Percentiles rank a stretch among this genome's conserved stretches.
Conservation (phyloP, 2,888 invertebrate genomes). For the Helobdella robusta region DNA sequence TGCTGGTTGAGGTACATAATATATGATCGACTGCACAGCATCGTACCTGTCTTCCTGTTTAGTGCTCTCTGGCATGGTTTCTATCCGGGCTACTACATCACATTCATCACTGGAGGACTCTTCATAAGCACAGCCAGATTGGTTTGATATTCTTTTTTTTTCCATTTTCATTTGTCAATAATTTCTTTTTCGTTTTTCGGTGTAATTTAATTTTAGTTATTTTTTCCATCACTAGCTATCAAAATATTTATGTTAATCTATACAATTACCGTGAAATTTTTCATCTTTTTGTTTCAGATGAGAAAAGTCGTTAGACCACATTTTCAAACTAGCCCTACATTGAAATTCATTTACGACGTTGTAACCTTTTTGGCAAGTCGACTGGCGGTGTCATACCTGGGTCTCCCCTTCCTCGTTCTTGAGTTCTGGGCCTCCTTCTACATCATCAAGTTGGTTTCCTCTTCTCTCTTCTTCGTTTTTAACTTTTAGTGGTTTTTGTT, state of each 20-base stretch:
- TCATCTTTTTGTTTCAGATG: slow-evolving; percentile 58
- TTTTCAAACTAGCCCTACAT: slow-evolving; percentile 53
- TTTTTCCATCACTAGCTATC: too few species aligned
- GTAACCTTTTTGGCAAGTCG: slow-evolving; percentile 72
- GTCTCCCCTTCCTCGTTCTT: slow-evolving; percentile 81
- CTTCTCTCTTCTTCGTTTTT: too few species aligned
- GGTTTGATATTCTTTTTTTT: slow-evolving; percentile 3
- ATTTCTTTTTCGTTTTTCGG: slow-evolving; percentile 2
- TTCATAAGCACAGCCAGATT: slow-evolving; percentile 27
- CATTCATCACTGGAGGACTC: slow-evolving; percentile 57
- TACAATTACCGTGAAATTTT: too few species aligned
- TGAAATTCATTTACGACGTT: slow-evolving; percentile 62
- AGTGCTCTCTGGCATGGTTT: slow-evolving; percentile 76
- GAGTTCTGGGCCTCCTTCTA: slow-evolving; percentile 69
- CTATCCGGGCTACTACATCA: slow-evolving; percentile 67
- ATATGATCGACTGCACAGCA: slow-evolving; percentile 72
- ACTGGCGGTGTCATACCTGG: slow-evolving; percentile 74
- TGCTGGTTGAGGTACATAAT: slow-evolving; percentile 75
- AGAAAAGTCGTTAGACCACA: slow-evolving; percentile 69
- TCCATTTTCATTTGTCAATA: background rate
- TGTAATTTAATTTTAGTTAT: too few species aligned
- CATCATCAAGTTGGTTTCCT: slow-evolving; percentile 57
- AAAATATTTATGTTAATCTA: background rate
- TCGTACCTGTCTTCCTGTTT: slow-evolving; percentile 49
- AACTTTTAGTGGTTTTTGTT: too few species aligned